phyloP scores from a whole-genome alignment of 2,888 invertebrate genomes.

The Apamea sordens region DNA sequence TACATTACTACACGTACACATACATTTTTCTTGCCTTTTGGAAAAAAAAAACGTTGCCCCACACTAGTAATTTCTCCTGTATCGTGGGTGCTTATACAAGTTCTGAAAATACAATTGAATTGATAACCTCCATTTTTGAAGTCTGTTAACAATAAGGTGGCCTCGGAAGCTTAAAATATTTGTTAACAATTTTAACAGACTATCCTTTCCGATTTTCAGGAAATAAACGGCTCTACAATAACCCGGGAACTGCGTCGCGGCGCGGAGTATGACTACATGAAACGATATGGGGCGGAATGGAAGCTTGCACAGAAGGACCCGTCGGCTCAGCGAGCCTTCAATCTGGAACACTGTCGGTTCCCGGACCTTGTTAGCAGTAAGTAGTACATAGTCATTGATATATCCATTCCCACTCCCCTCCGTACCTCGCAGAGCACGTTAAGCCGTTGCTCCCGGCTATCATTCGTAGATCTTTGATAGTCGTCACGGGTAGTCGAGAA shows the following conservation, averaged over 20 bases:
- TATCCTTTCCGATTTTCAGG: slow-evolving; percentile 75
- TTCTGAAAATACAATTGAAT: too few species aligned
- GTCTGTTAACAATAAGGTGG: too few species aligned
- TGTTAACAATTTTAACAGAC: not conserved
- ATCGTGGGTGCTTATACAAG: too few species aligned
- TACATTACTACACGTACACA: too few species aligned
- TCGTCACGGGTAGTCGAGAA: not conserved
- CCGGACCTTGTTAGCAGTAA: slow-evolving; percentile 93
- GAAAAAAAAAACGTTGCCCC: too few species aligned
- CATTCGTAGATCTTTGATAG: not conserved
- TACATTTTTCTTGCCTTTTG: too few species aligned
- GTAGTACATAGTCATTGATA: slow-evolving; percentile 68
- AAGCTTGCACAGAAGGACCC: slow-evolving; percentile 87
- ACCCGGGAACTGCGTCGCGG: slow-evolving; percentile 93
- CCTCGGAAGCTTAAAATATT: too few species aligned
- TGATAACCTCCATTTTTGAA: too few species aligned
- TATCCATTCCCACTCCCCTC: not conserved
- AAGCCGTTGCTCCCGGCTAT: not conserved
- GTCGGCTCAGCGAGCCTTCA: slow-evolving; percentile 89
- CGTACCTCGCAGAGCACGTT: not conserved
- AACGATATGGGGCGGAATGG: slow-evolving; percentile 94
- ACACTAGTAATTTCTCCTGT: too few species aligned
- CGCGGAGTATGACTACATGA: slow-evolving; percentile 97
- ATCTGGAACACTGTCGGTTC: slow-evolving; percentile 94
- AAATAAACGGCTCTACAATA: slow-evolving; percentile 93